Evolutionary conservation across 2,797 vertebrate genomes (phyloP).

Genomic region (Spinibarbus caldwelli): DNA sequence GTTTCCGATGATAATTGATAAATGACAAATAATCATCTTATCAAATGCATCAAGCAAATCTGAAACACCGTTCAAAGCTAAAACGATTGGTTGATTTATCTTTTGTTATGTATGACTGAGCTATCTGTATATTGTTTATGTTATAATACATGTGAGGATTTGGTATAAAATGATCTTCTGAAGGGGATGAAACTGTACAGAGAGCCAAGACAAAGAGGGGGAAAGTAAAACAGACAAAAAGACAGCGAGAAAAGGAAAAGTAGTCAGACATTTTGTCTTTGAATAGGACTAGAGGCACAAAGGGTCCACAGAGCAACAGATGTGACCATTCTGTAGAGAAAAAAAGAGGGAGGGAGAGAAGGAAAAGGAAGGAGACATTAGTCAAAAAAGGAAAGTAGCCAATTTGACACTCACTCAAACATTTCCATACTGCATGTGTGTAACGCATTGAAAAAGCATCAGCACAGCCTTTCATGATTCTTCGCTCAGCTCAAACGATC

Average conservation of each 20-base stretch:
- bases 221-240: not conserved
- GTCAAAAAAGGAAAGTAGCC: constrained; percentile 35
- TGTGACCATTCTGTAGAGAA: constrained; percentile 81
- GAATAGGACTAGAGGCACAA: constrained; percentile 87
- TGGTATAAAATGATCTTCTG: constrained; percentile 70
- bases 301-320: constrained; percentile 90
- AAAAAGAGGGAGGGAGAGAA: constrained; percentile 13
- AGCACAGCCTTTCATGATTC: constrained; percentile 19
- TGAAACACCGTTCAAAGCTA: constrained; percentile 27
- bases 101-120: not conserved
- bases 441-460: not conserved
- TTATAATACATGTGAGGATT: constrained; percentile 71
- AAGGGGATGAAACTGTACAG: constrained; percentile 42
- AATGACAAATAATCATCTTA: not conserved
- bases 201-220: constrained; percentile 14
- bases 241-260: not conserved
- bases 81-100: not conserved
- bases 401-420: constrained; percentile 1
- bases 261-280: constrained; percentile 34
- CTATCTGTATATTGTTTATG: constrained; percentile 48
- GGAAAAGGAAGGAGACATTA: constrained; percentile 37
- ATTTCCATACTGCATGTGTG: constrained; percentile 14
- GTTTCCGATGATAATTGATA: constrained; percentile 14
- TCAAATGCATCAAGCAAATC: constrained; percentile 26
- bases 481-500: constrained; percentile 1